These are phyloP conservation scores for Clytia hemisphaerica DNA, from an alignment of 30 jellyfish, hydroid and myxozoan genomes.

Conservation along the genomic window DNA sequence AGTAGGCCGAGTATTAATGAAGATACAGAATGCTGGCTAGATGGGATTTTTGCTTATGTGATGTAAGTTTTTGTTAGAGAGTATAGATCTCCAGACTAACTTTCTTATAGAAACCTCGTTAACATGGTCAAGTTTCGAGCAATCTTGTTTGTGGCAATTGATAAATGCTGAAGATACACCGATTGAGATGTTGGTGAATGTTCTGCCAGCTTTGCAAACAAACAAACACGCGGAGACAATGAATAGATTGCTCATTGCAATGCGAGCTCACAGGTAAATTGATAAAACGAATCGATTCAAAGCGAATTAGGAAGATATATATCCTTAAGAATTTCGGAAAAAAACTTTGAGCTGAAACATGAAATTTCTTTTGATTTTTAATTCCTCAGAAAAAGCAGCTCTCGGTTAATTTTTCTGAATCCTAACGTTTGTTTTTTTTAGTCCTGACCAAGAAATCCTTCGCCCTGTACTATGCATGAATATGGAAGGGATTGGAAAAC, in stretches of 20 bases:
- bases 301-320: background rate
- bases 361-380: background rate
- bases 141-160: slow-evolving; percentile 74
- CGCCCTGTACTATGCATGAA: slow-evolving; percentile 83
- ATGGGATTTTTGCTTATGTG: too few species aligned
- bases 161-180: slow-evolving; percentile 90
- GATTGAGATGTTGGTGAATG: slow-evolving; percentile 76
- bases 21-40: too few species aligned
- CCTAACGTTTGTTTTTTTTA: slow-evolving; percentile 19
- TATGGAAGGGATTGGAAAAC: slow-evolving; percentile 22
- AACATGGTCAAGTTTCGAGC: slow-evolving; percentile 85
- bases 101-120: slow-evolving; percentile 42
- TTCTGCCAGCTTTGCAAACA: slow-evolving; percentile 47
- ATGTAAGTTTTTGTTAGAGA: too few species aligned
- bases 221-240: slow-evolving; percentile 58
- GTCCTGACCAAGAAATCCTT: slow-evolving; percentile 79
- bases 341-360: background rate
- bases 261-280: slow-evolving; percentile 70
- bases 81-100: too few species aligned
- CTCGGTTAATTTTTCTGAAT: too few species aligned
- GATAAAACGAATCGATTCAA: background rate
- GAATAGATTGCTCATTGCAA: slow-evolving; percentile 45
- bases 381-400: background rate
- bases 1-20: too few species aligned
- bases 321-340: too few species aligned